Conservation (phyloP, 2,113 vertebrate genomes). For the Cottus gobio region DNA sequence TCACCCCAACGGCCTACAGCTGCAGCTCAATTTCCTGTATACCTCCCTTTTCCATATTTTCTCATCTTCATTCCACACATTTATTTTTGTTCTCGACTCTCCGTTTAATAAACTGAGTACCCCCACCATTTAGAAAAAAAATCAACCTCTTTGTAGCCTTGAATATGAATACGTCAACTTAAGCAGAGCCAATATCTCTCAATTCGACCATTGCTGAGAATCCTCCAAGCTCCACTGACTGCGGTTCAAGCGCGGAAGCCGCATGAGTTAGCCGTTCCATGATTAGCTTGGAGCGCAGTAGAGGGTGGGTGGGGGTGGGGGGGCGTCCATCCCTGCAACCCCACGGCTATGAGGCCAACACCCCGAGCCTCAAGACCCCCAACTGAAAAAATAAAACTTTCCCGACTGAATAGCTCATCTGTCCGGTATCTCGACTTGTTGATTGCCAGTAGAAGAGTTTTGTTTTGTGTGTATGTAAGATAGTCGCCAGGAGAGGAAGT, state of each 20-base stretch:
- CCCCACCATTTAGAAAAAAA: conserved; percentile 37
- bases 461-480: conserved; percentile 11
- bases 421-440: conserved; percentile 1
- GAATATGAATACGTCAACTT: conserved; percentile 34
- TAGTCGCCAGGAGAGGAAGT: conserved; percentile 3
- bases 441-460: neutral
- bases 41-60: conserved; percentile 48
- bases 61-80: conserved; percentile 41
- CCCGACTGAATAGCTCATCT: conserved; percentile 15
- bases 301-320: neutral
- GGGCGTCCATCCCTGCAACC: conserved; percentile 23
- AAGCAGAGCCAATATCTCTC: conserved; percentile 37
- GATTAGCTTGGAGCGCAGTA: conserved; percentile 43
- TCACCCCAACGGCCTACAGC: conserved; percentile 49
- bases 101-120: conserved; percentile 46
- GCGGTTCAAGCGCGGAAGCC: conserved; percentile 19
- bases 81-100: conserved; percentile 32
- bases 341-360: conserved; percentile 31
- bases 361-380: conserved; percentile 39
- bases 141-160: conserved; percentile 9
- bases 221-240: conserved; percentile 21
- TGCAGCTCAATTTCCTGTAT: conserved; percentile 61
- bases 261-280: conserved; percentile 40
- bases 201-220: conserved; percentile 17
- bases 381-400: conserved; percentile 21